Base-by-base conservation (phyloP, 1,140 invertebrate species). In the Hyphantria cunea region DNA sequence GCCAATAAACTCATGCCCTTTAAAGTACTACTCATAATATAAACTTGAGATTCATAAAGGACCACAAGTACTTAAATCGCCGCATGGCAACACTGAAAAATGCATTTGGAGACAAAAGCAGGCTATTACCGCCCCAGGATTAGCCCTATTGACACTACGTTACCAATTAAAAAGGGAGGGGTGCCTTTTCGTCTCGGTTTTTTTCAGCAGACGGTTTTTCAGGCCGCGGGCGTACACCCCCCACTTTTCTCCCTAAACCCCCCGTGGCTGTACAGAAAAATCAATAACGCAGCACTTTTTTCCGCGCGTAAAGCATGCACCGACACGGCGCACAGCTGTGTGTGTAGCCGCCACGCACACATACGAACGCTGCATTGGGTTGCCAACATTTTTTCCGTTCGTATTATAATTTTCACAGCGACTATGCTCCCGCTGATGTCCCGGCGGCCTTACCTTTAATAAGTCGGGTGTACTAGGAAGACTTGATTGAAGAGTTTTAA, bases 111-210 rank as follows among this genome's bases (percentile, higher is more conserved):
- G 77, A 88, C 85, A 88, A 90, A 86, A 89, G 84, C 74, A 80
- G 76, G 78, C 85, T 83, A 89, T 89, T 86, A 90, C 84, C 68
- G 69, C 65, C 74, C 72, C 81, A 74, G 84, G 86, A 90, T 90
- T 90, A 89, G 86, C 86, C 82, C 87, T 89, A 90, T 89, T 90
- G 86, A 89, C 87, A 90, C 86, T 89, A 88, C 84, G 84, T 90
- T 89, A 86, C 87, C 87, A 89, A 90, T 90, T 90, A 89, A 90
- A 90, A 90, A 82, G 80, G 84, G 83, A 78, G 86, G 83, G 87
- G 86, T 86, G 87, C 83, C 84, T 86, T 90, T 90, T 89, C 87
- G 87, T 90, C 85, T 90, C 87, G 80, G 80, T 84, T 89, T 90
- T 78, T 90, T 90, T 90, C 87, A 90, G 82, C 86, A 88, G 85